These are phyloP conservation scores for Troilus luridus DNA, from an alignment of 2,888 invertebrate species.

Conservation along the genomic window DNA sequence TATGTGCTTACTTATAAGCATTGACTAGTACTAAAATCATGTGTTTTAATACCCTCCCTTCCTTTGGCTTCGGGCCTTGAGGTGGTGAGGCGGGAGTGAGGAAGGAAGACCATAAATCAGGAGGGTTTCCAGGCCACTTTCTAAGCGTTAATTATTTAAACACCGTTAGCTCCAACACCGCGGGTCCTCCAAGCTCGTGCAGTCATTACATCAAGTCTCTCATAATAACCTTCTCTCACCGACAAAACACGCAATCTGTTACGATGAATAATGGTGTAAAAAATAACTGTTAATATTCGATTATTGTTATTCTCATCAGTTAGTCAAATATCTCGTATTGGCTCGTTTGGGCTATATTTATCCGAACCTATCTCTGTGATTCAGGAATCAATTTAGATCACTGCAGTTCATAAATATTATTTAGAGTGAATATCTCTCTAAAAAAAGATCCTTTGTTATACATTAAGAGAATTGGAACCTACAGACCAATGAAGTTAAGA, in stretches of 20 bases:
- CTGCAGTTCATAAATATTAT: not conserved
- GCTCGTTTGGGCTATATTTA: not conserved
- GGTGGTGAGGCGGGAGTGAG: not conserved
- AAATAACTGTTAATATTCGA: no score
- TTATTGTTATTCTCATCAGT: no score
- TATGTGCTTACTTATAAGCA: no score
- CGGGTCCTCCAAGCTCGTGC: not conserved
- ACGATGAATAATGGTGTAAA: not conserved
- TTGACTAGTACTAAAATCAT: not conserved
- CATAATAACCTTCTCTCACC: not conserved
- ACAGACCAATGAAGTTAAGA: no score
- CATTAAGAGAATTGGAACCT: no score
- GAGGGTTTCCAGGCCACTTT: not conserved
- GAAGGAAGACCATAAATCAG: slow-evolving; percentile 11
- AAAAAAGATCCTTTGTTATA: no score
- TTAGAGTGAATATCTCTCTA: no score
- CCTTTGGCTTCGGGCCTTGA: not conserved
- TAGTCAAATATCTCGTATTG: no score
- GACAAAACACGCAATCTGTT: not conserved
- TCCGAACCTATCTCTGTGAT: not conserved
- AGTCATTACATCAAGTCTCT: not conserved
- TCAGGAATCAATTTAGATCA: not conserved
- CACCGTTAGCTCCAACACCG: slow-evolving; percentile 2
- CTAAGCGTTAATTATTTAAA: slow-evolving; percentile 32
- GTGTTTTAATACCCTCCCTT: not conserved